Conservation (phyloP, 2,888 invertebrate genomes). For the Thecophora atra region DNA sequence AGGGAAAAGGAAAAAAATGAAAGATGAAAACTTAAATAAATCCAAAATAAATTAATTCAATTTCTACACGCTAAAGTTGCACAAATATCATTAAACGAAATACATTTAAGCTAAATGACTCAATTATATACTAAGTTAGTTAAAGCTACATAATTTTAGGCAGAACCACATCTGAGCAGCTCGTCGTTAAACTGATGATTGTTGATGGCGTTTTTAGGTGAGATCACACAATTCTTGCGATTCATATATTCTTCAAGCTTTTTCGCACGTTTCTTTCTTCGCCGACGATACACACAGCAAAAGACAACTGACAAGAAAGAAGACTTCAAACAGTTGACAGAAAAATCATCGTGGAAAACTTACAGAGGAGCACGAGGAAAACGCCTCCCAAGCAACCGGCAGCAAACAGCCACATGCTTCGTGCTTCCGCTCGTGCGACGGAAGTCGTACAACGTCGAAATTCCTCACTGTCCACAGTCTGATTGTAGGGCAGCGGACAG, state of each 20-base stretch:
- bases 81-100: constrained; percentile 23
- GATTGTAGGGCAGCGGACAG: constrained; percentile 62
- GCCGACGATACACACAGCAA: constrained; percentile 54
- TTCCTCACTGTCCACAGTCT: constrained; percentile 55
- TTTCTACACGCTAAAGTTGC: too few relatives aligned
- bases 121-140: constrained; percentile 27
- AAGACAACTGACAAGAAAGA: constrained; percentile 49
- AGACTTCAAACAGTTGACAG: neutral
- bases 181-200: constrained; percentile 50
- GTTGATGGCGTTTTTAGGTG: constrained; percentile 56
- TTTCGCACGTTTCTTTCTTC: constrained; percentile 54
- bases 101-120: constrained; percentile 26
- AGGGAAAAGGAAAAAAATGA: too few relatives aligned
- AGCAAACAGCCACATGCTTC: constrained; percentile 56
- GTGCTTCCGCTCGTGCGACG: constrained; percentile 52
- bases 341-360: constrained; percentile 36
- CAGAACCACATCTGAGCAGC: constrained; percentile 60
- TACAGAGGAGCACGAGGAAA: constrained; percentile 54
- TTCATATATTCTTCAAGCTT: constrained; percentile 44
- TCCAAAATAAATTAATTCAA: too few relatives aligned
- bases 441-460: constrained; percentile 54
- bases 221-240: constrained; percentile 58
- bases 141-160: constrained; percentile 39
- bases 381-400: constrained; percentile 54
- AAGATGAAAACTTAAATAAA: too few relatives aligned